Conservation (phyloP, 2,113 vertebrate genomes). For the Manacus vitellinus region DNA sequence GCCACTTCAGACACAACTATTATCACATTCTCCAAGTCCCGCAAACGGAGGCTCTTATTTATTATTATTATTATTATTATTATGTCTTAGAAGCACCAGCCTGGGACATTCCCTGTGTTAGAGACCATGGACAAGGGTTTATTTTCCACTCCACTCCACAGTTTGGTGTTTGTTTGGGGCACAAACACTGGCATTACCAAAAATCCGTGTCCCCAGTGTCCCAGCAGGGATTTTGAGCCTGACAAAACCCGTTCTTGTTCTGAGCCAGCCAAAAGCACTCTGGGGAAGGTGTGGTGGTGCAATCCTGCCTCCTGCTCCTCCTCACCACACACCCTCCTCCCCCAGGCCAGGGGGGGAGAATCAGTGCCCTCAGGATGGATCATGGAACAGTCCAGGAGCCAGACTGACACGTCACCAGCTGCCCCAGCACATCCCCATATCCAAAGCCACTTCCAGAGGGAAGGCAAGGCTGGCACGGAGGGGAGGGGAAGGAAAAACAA, state of each 20-base stretch:
- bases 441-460: not conserved
- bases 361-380: not conserved
- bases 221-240: not conserved
- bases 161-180: not conserved
- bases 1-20: not conserved
- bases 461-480: not conserved
- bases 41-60: not conserved
- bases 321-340: not conserved
- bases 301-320: not conserved
- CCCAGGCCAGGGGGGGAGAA: not conserved
- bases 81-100: not conserved
- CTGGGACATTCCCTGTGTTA: not conserved
- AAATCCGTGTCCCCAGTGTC: accelerated
- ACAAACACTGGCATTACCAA: not conserved
- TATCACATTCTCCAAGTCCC: not conserved
- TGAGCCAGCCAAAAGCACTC: not conserved
- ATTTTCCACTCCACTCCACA: not conserved
- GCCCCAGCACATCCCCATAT: not conserved
- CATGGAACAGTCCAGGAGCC: not conserved
- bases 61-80: no score
- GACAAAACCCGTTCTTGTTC: not conserved
- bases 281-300: not conserved
- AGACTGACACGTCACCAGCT: not conserved
- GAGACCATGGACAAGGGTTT: not conserved
- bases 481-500: not conserved